These are phyloP conservation scores for Cuniculus paca DNA, from an alignment of 2,797 vertebrate genomes.

Conservation along the genomic window DNA sequence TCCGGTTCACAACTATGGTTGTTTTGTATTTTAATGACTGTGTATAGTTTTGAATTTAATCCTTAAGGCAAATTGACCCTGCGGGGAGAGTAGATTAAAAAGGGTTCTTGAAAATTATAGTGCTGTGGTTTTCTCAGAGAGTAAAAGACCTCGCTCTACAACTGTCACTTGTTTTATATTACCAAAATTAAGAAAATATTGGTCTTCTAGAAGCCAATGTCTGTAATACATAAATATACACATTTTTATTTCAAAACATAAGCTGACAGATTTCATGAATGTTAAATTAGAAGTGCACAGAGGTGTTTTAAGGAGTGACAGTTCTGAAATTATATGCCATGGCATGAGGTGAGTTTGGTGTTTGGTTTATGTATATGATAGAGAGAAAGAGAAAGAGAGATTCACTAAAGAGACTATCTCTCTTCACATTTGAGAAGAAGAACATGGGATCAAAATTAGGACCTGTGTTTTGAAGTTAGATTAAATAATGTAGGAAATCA, in stretches of 20 bases:
- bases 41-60: constrained; percentile 81
- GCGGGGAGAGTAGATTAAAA: constrained; percentile 81
- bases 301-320: not conserved
- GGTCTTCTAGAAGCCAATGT: not conserved
- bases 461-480: not conserved
- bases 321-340: not conserved
- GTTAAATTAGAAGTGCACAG: not conserved
- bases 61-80: constrained; percentile 76
- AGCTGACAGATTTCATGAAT: not conserved
- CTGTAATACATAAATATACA: not conserved
- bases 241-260: constrained; percentile 40
- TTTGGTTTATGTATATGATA: not conserved
- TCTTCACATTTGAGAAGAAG: not conserved
- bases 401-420: not conserved
- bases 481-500: not conserved
- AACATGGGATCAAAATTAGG: not conserved
- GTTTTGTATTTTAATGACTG: constrained; percentile 82
- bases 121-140: constrained; percentile 30
- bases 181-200: constrained; percentile 52
- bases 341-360: not conserved
- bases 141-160: constrained; percentile 31
- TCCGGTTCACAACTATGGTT: constrained; percentile 78
- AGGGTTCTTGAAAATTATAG: constrained; percentile 65
- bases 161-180: not conserved
- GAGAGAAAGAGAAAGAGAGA: not conserved